Percentiles rank a stretch among this genome's conserved stretches.
Conservation (phyloP, 2,113 vertebrate species). For the Petrocephalus microphthalmus region DNA sequence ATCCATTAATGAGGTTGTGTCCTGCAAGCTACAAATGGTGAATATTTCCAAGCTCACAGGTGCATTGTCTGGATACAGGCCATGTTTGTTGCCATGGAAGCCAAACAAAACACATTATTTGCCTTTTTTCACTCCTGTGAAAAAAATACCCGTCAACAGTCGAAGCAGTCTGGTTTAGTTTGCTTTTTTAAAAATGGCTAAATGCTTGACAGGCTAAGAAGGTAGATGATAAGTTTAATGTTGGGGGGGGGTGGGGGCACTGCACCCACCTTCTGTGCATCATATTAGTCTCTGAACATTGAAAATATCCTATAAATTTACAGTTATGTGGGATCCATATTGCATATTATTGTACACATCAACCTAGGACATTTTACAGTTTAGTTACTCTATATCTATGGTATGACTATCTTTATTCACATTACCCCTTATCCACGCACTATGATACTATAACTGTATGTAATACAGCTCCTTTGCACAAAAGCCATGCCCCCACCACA, state of each 20-base stretch:
- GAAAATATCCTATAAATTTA: background rate
- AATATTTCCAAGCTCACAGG: background rate
- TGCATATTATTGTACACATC: background rate
- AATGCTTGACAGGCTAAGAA: background rate
- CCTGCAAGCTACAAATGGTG: background rate
- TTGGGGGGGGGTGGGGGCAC: background rate
- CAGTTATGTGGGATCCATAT: background rate
- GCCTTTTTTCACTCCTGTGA: background rate
- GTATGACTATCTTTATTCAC: background rate
- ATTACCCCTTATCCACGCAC: background rate
- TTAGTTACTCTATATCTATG: background rate
- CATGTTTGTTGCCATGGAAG: constrained; percentile 1
- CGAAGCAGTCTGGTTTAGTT: background rate
- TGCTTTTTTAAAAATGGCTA: background rate
- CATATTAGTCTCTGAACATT: background rate
- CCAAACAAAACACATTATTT: constrained; percentile 14
- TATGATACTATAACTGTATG: too few relatives aligned
- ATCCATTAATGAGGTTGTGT: background rate
- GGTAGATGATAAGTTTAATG: background rate
- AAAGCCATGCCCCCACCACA: background rate
- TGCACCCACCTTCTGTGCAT: background rate
- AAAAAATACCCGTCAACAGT: background rate
- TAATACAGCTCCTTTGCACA: background rate
- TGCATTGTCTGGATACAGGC: background rate
- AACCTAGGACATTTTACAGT: background rate